Evolutionary conservation across 2,797 vertebrate species (phyloP).

Genomic region (Aplochiton taeniatus): DNA sequence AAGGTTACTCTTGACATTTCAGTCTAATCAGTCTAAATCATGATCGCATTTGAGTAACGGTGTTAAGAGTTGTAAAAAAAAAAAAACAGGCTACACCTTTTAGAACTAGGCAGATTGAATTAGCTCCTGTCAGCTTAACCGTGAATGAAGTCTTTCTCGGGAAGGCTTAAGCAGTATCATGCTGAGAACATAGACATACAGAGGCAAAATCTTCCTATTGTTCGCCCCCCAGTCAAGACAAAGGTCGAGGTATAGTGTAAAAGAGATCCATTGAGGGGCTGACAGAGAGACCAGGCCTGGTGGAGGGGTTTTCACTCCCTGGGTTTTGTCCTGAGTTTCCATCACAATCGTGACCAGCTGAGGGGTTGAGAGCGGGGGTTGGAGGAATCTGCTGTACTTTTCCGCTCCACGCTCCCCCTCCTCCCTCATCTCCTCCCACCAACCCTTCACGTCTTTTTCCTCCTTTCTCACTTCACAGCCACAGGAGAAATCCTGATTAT

Average conservation of each 20-base stretch:
- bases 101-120: neutral
- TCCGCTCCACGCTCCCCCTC: constrained; percentile 49
- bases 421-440: constrained; percentile 17
- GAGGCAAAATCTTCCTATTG: constrained; percentile 57
- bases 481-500: neutral
- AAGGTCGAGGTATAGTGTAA: constrained; percentile 54
- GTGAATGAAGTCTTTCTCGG: no score
- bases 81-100: no score
- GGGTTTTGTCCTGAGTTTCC: constrained; percentile 69
- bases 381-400: constrained; percentile 71
- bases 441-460: constrained; percentile 14
- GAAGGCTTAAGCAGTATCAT: constrained; percentile 17
- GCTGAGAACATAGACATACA: constrained; percentile 58
- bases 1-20: no score
- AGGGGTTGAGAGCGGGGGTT: constrained; percentile 57
- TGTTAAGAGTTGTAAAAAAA: no score
- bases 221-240: constrained; percentile 40
- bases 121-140: neutral
- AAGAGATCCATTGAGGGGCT: constrained; percentile 55
- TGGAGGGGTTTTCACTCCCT: constrained; percentile 52
- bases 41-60: no score
- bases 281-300: constrained; percentile 48
- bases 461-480: neutral
- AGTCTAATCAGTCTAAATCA: no score
- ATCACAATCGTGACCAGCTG: constrained; percentile 68